Evolutionary conservation across 2,797 vertebrate species (phyloP).

Genomic region (Mormyrus hasselquistii): DNA sequence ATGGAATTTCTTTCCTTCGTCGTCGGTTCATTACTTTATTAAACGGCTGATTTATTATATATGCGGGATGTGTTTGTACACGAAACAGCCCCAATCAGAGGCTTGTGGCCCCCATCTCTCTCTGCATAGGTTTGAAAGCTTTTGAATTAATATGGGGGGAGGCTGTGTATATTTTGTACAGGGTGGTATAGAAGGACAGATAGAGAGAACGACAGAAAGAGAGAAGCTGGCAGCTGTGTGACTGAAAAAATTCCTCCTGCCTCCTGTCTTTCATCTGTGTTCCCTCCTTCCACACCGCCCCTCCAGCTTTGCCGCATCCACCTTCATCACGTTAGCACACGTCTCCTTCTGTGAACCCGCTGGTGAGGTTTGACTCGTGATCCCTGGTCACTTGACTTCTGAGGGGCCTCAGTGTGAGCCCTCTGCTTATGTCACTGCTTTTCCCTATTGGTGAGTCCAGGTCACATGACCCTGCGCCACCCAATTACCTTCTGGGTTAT

Average conservation of each 20-base stretch:
- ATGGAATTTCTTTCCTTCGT: conserved; percentile 24
- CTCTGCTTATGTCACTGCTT: not conserved
- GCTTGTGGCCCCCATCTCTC: not conserved
- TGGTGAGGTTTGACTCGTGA: not conserved
- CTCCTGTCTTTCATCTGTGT: not conserved
- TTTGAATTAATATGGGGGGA: not conserved
- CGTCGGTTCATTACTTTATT: conserved; percentile 29
- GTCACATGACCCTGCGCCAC: not conserved
- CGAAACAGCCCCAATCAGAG: not conserved
- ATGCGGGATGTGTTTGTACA: conserved; percentile 24
- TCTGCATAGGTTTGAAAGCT: not conserved
- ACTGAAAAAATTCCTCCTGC: not conserved
- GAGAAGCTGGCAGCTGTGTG: not conserved
- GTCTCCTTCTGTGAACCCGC: not conserved
- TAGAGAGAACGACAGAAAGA: not conserved
- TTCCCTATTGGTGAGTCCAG: not conserved
- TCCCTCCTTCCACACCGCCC: not conserved
- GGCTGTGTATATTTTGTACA: conserved; percentile 5
- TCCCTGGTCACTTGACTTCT: not conserved
- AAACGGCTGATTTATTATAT: conserved; percentile 28
- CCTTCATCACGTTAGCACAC: not conserved
- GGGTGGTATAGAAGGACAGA: not conserved
- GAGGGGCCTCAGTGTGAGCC: not conserved
- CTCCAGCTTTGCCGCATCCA: not conserved
- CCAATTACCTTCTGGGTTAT: not conserved